Conservation (phyloP, 2,888 invertebrate species). For the Scaptomyza reducta region DNA sequence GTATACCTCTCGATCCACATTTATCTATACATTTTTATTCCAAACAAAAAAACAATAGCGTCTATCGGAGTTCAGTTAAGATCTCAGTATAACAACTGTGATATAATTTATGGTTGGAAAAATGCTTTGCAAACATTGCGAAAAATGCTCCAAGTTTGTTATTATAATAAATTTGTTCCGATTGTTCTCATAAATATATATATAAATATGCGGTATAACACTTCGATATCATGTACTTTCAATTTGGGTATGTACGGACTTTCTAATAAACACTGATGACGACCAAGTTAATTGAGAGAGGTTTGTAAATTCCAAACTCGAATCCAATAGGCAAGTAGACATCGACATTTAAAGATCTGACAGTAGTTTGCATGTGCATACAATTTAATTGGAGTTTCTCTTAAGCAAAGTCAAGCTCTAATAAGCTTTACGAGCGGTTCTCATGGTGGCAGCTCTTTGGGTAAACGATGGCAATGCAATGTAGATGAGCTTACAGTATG, state of each 20-base stretch:
- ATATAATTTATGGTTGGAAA: constrained; percentile 39
- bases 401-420: too few relatives aligned
- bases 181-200: constrained; percentile 6
- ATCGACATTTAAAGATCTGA: not conserved
- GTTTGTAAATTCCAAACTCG: not conserved
- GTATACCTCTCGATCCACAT: constrained; percentile 18
- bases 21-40: constrained; percentile 8
- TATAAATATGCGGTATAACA: not conserved
- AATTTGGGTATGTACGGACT: not conserved
- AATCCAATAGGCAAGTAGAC: not conserved
- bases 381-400: too few relatives aligned
- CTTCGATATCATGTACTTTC: not conserved
- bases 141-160: constrained; percentile 5
- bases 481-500: not conserved
- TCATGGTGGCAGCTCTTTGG: not conserved
- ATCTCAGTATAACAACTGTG: constrained; percentile 50
- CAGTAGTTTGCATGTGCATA: too few relatives aligned
- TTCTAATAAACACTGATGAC: not conserved
- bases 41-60: constrained; percentile 1
- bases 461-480: not conserved
- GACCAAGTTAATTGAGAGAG: not conserved
- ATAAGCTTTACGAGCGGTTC: too few relatives aligned
- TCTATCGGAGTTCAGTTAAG: constrained; percentile 40
- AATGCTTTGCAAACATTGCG: not conserved
- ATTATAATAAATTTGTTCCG: constrained; percentile 9